A percentile compares a stretch with the other conserved stretches of the same genome.
These are phyloP conservation scores for Maccullochella peelii DNA, from an alignment of 2,113 vertebrate species.

Conservation along the genomic window DNA sequence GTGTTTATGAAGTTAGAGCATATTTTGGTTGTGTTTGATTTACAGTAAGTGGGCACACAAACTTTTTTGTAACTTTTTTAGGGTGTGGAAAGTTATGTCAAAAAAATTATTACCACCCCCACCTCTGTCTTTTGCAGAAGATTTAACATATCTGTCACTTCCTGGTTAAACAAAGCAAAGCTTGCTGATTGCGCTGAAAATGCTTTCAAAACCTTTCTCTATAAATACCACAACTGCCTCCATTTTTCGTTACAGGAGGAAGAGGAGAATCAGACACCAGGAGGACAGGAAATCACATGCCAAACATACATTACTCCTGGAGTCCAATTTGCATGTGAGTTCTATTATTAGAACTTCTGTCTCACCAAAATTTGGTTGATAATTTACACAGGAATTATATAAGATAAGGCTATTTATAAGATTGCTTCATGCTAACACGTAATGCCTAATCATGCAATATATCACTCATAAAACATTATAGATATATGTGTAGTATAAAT, in stretches of 20 bases:
- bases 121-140: not conserved
- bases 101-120: not conserved
- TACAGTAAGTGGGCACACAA: not conserved
- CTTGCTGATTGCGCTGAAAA: constrained; percentile 4
- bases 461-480: too few species aligned
- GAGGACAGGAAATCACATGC: constrained; percentile 12
- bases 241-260: constrained; percentile 57
- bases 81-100: not conserved
- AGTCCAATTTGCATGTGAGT: constrained; percentile 35
- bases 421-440: not conserved
- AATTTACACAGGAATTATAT: not conserved
- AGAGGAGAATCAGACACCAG: constrained; percentile 18
- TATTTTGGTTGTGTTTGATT: constrained; percentile 8
- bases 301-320: constrained; percentile 26
- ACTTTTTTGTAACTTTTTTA: not conserved
- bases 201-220: not conserved
- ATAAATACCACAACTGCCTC: constrained; percentile 29
- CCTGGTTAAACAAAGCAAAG: not conserved
- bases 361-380: not conserved
- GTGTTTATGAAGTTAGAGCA: constrained; percentile 33
- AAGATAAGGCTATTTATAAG: not conserved
- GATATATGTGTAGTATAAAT: too few species aligned
- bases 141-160: constrained; percentile 1
- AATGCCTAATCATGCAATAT: too few species aligned
- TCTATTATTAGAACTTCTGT: constrained; percentile 24